Evolutionary conservation across 2,888 invertebrate species (phyloP).

Genomic region (Drosophila birchii): DNA sequence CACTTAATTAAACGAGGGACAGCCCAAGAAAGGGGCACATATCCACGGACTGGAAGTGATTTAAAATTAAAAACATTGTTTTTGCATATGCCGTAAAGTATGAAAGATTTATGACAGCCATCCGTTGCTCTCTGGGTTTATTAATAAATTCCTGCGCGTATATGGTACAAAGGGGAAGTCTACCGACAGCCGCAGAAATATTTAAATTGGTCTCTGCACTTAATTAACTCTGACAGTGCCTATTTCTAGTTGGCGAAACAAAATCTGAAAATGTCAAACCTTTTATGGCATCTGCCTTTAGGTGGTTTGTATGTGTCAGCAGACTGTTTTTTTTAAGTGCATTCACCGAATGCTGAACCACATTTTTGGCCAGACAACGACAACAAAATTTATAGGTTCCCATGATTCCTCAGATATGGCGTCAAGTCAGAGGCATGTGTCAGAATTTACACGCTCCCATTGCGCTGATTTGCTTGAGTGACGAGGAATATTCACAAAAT

Average conservation of each 20-base stretch:
- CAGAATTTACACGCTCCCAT: slow-evolving; percentile 75
- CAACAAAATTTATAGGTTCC: slow-evolving; percentile 40
- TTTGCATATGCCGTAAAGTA: slow-evolving; percentile 69
- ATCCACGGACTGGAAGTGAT: slow-evolving; percentile 59
- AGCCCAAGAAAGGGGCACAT: slow-evolving; percentile 19
- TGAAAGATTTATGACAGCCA: slow-evolving; percentile 75
- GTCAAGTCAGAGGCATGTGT: slow-evolving; percentile 65
- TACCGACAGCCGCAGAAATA: slow-evolving; percentile 53
- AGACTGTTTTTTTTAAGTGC: slow-evolving; percentile 41
- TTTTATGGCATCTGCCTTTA: slow-evolving; percentile 34
- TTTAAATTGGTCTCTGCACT: slow-evolving; percentile 66
- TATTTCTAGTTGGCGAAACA: slow-evolving; percentile 28
- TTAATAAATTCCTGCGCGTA: slow-evolving; percentile 64
- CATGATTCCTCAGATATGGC: slow-evolving; percentile 34
- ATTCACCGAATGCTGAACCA: slow-evolving; percentile 63
- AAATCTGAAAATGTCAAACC: slow-evolving; percentile 22
- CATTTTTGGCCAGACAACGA: slow-evolving; percentile 67
- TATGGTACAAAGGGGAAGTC: slow-evolving; percentile 20
- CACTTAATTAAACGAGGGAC: slow-evolving; percentile 70
- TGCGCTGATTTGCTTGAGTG: slow-evolving; percentile 62
- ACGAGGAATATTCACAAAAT: slow-evolving; percentile 44
- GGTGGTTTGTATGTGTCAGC: slow-evolving; percentile 1
- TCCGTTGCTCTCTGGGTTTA: slow-evolving; percentile 58
- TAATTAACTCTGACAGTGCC: slow-evolving; percentile 63
- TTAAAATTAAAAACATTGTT: slow-evolving; percentile 63